phyloP scores from a whole-genome alignment of 2,797 vertebrate species.

The Sarcoramphus papa region DNA sequence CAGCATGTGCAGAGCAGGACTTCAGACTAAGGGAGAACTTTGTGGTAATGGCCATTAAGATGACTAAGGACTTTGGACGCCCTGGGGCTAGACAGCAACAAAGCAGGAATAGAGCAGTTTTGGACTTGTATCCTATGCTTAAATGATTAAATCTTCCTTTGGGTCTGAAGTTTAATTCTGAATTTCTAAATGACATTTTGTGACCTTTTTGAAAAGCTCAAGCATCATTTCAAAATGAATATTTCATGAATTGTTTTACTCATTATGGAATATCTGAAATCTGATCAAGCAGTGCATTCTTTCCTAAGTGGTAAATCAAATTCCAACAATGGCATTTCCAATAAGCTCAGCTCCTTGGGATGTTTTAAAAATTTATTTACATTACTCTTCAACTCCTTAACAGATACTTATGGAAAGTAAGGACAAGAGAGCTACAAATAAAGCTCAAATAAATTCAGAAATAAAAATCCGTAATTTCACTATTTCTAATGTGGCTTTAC shows the following conservation, averaged over 20 bases:
- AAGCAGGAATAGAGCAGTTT: not conserved
- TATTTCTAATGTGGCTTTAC: not conserved
- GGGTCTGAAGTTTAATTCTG: not conserved
- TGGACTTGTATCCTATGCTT: not conserved
- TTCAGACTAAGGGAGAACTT: not conserved
- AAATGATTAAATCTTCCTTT: slow-evolving; percentile 10
- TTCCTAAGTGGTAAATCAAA: slow-evolving; percentile 3
- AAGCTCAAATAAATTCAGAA: not conserved
- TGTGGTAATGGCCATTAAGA: not conserved
- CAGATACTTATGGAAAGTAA: not conserved
- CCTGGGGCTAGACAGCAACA: not conserved
- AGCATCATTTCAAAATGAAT: slow-evolving; percentile 11
- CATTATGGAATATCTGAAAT: not conserved
- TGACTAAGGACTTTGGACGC: not conserved
- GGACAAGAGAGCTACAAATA: not conserved
- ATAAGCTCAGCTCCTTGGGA: not conserved
- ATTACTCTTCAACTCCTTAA: not conserved
- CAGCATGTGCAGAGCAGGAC: not conserved
- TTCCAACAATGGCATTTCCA: not conserved
- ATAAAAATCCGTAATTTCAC: not conserved
- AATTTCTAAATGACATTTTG: slow-evolving; percentile 29
- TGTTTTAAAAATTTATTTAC: not conserved
- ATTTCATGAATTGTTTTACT: slow-evolving; percentile 41
- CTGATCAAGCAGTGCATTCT: not conserved
- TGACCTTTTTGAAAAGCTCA: slow-evolving; percentile 42